phyloP scores from a whole-genome alignment of 2,797 vertebrate species.

The Phoxinus dragarum region DNA sequence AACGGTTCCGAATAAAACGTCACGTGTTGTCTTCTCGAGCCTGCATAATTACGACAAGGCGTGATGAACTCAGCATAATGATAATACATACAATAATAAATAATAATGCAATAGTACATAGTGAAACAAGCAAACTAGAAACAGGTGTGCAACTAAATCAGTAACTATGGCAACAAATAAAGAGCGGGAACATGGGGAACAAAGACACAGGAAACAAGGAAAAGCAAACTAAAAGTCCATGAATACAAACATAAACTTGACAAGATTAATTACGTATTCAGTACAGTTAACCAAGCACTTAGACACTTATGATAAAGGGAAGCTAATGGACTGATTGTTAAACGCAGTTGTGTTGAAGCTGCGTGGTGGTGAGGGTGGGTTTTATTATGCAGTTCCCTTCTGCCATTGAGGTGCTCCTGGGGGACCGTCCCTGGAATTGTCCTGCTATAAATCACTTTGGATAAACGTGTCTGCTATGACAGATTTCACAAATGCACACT shows the following conservation, averaged over 20 bases:
- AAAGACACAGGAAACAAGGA: not conserved
- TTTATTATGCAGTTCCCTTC: not conserved
- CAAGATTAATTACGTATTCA: not conserved
- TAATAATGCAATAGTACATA: too few species aligned
- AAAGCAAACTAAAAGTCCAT: not conserved
- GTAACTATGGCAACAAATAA: not conserved
- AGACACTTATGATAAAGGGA: not conserved
- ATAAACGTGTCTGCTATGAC: conserved; percentile 30
- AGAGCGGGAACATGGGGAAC: not conserved
- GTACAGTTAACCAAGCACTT: not conserved
- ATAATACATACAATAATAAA: too few species aligned
- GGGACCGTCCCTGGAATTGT: conserved; percentile 13
- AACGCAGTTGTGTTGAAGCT: conserved; percentile 6
- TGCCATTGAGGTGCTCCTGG: not conserved
- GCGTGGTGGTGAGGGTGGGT: not conserved
- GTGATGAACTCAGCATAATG: too few species aligned
- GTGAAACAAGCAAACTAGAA: not conserved
- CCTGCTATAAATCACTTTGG: conserved; percentile 28
- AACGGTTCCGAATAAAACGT: too few species aligned
- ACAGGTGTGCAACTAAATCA: not conserved
- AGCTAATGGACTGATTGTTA: not conserved
- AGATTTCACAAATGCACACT: conserved; percentile 22
- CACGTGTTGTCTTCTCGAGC: too few species aligned
- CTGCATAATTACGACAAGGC: too few species aligned
- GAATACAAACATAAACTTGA: not conserved